Conservation (phyloP, 2,888 invertebrate species). For the Celastrina argiolus region DNA sequence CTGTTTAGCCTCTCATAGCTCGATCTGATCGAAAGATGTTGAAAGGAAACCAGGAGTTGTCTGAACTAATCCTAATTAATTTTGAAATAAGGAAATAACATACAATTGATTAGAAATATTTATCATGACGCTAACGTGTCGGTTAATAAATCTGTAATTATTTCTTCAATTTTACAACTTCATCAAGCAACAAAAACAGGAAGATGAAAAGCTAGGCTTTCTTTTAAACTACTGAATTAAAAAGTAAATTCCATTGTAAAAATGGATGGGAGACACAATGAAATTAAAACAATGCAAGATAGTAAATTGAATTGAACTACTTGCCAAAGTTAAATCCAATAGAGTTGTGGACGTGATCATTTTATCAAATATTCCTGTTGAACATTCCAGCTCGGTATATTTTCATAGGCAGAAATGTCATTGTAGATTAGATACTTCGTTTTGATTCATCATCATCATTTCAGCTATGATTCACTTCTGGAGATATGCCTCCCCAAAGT, state of each 20-base stretch:
- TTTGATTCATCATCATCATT: too few species aligned
- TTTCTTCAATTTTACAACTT: background rate
- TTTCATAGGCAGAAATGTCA: background rate
- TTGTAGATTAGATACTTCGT: background rate
- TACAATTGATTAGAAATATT: too few species aligned
- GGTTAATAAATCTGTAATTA: background rate
- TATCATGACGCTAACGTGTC: background rate
- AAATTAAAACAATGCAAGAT: constrained; percentile 20
- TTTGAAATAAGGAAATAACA: too few species aligned
- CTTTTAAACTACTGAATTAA: constrained; percentile 14
- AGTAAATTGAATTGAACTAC: constrained; percentile 16
- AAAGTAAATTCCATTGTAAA: constrained; percentile 17
- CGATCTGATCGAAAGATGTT: too few species aligned
- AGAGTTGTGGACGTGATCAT: background rate
- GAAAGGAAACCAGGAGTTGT: too few species aligned
- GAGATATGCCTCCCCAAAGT: too few species aligned
- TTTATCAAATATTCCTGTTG: constrained; percentile 9
- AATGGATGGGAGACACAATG: constrained; percentile 15
- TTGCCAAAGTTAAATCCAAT: constrained; percentile 18
- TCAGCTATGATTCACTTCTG: too few species aligned
- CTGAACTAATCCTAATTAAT: too few species aligned
- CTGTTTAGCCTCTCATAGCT: too few species aligned
- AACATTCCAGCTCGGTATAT: background rate
- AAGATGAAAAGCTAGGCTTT: background rate
- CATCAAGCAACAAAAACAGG: background rate